Evolutionary conservation across 1,140 invertebrate species (phyloP).

Genomic region (Lasioglossum albipes): DNA sequence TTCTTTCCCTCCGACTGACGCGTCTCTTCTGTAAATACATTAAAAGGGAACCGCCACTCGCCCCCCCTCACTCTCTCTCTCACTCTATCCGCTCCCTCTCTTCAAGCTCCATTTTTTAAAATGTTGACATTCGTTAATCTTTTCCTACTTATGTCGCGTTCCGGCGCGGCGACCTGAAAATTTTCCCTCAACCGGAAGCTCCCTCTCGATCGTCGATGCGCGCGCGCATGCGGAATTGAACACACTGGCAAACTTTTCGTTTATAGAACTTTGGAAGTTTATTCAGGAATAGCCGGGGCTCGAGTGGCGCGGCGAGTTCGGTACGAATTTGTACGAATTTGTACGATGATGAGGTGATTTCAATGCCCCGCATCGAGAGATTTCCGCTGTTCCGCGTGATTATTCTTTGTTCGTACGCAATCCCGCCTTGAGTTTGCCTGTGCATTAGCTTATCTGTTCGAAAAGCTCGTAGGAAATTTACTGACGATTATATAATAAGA

Average conservation of each 20-base stretch:
- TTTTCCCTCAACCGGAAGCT: not conserved
- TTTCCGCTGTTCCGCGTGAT: too few relatives aligned
- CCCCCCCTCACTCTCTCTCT: too few relatives aligned
- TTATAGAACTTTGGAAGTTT: not conserved
- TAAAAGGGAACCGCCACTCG: conserved; percentile 34
- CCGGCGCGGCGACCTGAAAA: not conserved
- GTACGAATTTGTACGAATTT: not conserved
- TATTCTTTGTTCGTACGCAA: too few relatives aligned
- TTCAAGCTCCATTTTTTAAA: conserved; percentile 36
- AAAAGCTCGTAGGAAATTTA: too few relatives aligned
- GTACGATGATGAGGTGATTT: too few relatives aligned
- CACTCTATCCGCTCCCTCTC: too few relatives aligned
- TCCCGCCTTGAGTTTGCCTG: too few relatives aligned
- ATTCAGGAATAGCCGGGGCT: too few relatives aligned
- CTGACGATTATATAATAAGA: too few relatives aligned
- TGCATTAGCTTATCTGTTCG: too few relatives aligned
- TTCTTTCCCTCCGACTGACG: conserved; percentile 54
- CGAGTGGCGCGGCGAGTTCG: not conserved
- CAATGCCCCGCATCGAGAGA: too few relatives aligned
- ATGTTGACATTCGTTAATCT: conserved; percentile 51
- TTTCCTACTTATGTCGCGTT: conserved; percentile 16
- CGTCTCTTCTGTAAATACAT: conserved; percentile 60
- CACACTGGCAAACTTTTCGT: not conserved
- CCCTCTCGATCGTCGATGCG: not conserved
- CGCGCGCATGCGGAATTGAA: not conserved